phyloP scores from a whole-genome alignment of 1,140 invertebrate species.

The Lepidurus packardi region DNA sequence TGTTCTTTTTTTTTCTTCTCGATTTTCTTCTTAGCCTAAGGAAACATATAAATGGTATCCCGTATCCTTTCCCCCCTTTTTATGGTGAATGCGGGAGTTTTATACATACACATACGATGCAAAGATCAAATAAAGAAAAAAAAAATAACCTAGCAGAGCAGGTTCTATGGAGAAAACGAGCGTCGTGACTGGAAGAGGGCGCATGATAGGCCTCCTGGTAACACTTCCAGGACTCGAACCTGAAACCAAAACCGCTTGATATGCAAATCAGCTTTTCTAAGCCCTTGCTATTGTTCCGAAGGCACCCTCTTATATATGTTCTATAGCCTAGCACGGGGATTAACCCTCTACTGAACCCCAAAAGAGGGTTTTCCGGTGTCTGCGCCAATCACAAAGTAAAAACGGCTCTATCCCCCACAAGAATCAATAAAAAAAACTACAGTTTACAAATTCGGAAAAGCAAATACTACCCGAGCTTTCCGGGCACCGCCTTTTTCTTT shows the following conservation, averaged over 20 bases:
- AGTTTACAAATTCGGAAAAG: not conserved
- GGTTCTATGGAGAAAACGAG: not conserved
- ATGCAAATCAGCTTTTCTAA: slow-evolving; percentile 15
- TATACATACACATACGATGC: not conserved
- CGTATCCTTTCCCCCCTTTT: not conserved
- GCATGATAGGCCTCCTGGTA: not conserved
- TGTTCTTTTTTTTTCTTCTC: not conserved
- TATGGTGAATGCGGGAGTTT: not conserved
- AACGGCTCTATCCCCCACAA: not conserved
- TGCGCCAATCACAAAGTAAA: too few species aligned
- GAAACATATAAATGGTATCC: not conserved
- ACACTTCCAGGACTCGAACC: not conserved
- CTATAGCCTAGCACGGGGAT: too few species aligned
- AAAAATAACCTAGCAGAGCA: not conserved
- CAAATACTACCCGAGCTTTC: slow-evolving; percentile 20
- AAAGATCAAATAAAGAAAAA: not conserved
- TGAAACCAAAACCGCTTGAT: not conserved
- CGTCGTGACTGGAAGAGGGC: not conserved
- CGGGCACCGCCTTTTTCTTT: slow-evolving; percentile 11
- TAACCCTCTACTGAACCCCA: too few species aligned
- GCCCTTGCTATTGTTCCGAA: not conserved
- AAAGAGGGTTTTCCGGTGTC: too few species aligned
- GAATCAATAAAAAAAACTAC: not conserved
- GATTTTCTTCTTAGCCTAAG: not conserved
- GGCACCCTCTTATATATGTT: not conserved